Evolutionary conservation across 2,888 invertebrate genomes (phyloP).

Genomic region (Cantharis flavilabris): DNA sequence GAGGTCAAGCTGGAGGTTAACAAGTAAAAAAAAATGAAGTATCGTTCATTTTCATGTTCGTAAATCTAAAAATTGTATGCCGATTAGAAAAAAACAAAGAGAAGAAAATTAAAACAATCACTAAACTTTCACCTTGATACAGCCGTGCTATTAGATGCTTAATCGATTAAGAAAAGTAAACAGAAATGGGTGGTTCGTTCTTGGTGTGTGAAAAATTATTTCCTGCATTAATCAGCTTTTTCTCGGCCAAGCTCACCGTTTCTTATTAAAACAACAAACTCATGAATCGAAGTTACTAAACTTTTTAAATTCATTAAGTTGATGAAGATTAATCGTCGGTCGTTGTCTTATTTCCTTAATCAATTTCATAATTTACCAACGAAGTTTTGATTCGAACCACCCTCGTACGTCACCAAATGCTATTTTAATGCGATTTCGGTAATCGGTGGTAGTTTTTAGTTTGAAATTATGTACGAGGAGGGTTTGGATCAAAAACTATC

Average conservation of each 20-base stretch:
- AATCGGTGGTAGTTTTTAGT: too few species aligned
- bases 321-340: not conserved
- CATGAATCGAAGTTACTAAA: not conserved
- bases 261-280: conserved; percentile 17
- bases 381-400: not conserved
- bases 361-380: not conserved
- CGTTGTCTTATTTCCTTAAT: not conserved
- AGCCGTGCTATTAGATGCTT: not conserved
- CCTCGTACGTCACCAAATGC: not conserved
- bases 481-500: not conserved
- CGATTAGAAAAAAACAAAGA: not conserved
- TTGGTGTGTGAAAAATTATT: conserved; percentile 16
- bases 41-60: not conserved
- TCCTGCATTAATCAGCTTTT: conserved; percentile 13
- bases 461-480: too few species aligned
- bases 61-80: not conserved
- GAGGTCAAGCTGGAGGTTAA: not conserved
- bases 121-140: not conserved
- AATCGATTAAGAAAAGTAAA: not conserved
- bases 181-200: not conserved
- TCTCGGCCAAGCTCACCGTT: conserved; percentile 10
- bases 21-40: not conserved
- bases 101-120: not conserved
- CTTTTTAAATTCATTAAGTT: not conserved
- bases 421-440: not conserved